Conservation (phyloP, 1,140 invertebrate species). For the Odontomachus brunneus region DNA sequence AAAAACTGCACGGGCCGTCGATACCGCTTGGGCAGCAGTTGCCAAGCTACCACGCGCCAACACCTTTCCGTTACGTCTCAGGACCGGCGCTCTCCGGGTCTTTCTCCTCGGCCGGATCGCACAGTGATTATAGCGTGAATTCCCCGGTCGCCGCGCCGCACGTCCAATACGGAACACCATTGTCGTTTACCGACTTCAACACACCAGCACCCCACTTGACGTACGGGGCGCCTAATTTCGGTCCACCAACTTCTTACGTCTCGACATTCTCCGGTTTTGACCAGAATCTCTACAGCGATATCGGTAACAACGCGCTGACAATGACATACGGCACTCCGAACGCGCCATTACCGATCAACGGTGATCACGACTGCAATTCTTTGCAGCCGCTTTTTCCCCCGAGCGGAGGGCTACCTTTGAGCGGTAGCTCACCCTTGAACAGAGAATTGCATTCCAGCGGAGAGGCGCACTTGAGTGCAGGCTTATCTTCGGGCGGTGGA, state of each 20-base stretch:
- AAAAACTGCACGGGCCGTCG: slow-evolving; percentile 64
- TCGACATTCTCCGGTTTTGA: slow-evolving; percentile 71
- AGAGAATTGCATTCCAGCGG: slow-evolving; percentile 43
- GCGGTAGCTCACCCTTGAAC: not conserved
- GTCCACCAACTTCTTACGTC: slow-evolving; percentile 74
- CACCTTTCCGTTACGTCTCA: slow-evolving; percentile 73
- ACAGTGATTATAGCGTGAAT: slow-evolving; percentile 57
- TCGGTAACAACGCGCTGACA: slow-evolving; percentile 68
- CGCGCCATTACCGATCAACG: slow-evolving; percentile 52
- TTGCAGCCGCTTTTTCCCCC: slow-evolving; percentile 61
- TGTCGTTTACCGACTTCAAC: slow-evolving; percentile 81
- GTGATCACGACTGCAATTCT: slow-evolving; percentile 73
- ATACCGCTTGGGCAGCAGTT: slow-evolving; percentile 75
- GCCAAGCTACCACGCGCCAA: slow-evolving; percentile 70
- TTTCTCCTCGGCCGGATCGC: slow-evolving; percentile 61
- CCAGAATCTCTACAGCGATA: slow-evolving; percentile 78
- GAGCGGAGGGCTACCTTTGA: slow-evolving; percentile 50
- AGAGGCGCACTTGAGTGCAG: slow-evolving; percentile 33
- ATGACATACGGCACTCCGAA: slow-evolving; percentile 80
- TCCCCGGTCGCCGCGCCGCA: slow-evolving; percentile 80
- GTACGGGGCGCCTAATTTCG: slow-evolving; percentile 83
- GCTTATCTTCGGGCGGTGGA: slow-evolving; percentile 43
- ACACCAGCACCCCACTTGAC: slow-evolving; percentile 80
- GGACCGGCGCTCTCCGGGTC: slow-evolving; percentile 36
- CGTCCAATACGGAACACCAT: slow-evolving; percentile 81